Percentiles rank a stretch among this genome's conserved stretches.
These are phyloP conservation scores for Drosophila seguyi DNA, from an alignment of 1,140 invertebrate genomes.

Conservation along the genomic window DNA sequence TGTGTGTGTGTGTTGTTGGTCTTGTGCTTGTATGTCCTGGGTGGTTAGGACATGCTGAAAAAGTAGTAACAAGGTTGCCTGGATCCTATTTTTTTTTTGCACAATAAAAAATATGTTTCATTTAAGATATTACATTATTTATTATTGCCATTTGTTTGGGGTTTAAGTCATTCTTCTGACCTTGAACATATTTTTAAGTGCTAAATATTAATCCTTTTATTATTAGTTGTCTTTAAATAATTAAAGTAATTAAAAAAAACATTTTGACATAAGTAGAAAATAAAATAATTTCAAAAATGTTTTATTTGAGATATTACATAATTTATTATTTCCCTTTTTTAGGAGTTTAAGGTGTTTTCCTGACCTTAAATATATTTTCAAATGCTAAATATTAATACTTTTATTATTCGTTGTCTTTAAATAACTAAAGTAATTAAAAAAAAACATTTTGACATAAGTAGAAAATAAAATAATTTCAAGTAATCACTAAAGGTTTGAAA, in stretches of 20 bases:
- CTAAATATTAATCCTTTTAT: too few relatives aligned
- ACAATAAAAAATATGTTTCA: constrained; percentile 1
- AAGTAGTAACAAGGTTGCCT: constrained; percentile 41
- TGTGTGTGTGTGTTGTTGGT: constrained; percentile 21
- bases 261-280: too few relatives aligned
- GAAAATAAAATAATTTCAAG: not conserved
- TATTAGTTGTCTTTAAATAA: too few relatives aligned
- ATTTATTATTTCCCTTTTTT: not conserved
- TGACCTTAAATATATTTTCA: not conserved
- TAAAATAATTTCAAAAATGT: not conserved
- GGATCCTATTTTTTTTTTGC: not conserved
- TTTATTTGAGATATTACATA: too few relatives aligned
- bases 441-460: too few relatives aligned
- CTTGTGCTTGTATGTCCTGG: constrained; percentile 27
- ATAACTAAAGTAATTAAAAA: too few relatives aligned
- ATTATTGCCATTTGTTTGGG: not conserved
- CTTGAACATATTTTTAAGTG: not conserved
- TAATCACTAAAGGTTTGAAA: too few relatives aligned
- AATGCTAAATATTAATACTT: too few relatives aligned
- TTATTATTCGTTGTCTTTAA: too few relatives aligned
- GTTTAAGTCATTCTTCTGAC: not conserved
- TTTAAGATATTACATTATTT: too few relatives aligned
- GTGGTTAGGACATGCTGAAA: constrained; percentile 29
- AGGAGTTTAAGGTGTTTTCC: not conserved
- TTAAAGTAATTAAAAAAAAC: too few relatives aligned